Evolutionary conservation across 2,113 vertebrate species (phyloP).

Genomic region (Podilymbus podiceps): DNA sequence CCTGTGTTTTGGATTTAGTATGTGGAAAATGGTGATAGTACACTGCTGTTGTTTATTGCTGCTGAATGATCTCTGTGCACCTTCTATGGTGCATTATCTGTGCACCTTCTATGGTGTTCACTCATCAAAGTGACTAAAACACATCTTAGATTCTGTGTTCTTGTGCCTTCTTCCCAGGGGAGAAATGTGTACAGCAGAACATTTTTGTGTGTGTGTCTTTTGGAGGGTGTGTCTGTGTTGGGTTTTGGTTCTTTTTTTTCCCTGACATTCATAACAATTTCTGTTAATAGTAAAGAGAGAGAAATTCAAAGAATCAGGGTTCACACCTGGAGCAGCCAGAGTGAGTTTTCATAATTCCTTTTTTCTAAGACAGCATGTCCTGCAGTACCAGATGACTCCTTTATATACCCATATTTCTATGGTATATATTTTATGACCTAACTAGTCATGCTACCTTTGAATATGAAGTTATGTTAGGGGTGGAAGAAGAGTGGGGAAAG

Average conservation of each 20-base stretch:
- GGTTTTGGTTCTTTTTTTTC: rapidly evolving
- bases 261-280: background rate
- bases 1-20: no score
- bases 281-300: background rate
- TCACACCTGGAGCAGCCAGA: background rate
- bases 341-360: background rate
- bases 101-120: background rate
- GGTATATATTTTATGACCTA: background rate
- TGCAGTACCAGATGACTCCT: background rate
- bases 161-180: background rate
- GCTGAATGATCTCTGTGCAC: no score
- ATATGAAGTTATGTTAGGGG: background rate
- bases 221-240: background rate
- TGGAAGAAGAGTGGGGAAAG: background rate
- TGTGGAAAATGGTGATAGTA: no score
- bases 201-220: background rate
- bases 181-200: background rate
- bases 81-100: background rate
- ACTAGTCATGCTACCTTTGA: background rate
- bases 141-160: background rate
- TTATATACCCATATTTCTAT: background rate
- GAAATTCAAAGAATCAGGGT: background rate
- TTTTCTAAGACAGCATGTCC: background rate
- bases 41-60: no score
- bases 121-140: background rate